Percentiles rank a stretch among this genome's conserved stretches.
These are phyloP conservation scores for Kryptopterus vitreolus DNA, from an alignment of 2,797 vertebrate genomes.

Conservation along the genomic window DNA sequence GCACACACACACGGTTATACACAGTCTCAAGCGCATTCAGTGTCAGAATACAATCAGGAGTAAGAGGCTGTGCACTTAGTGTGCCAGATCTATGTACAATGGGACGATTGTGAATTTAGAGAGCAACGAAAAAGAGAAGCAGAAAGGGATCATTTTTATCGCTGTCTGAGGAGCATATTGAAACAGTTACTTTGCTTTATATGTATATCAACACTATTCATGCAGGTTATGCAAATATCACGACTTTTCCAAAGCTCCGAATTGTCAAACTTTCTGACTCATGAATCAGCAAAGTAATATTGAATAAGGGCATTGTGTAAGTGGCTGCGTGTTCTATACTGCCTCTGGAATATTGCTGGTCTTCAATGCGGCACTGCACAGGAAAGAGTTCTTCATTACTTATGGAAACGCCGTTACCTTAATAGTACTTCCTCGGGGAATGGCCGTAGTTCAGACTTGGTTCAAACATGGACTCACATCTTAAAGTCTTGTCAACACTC, in stretches of 20 bases:
- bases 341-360: conserved; percentile 15
- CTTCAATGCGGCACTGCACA: background rate
- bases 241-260: background rate
- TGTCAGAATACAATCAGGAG: conserved; percentile 47
- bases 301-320: conserved; percentile 3
- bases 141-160: conserved; percentile 18
- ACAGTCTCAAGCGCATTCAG: conserved; percentile 13
- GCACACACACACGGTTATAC: background rate
- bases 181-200: conserved; percentile 9
- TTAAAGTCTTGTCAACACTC: conserved; percentile 56
- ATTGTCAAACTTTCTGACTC: background rate
- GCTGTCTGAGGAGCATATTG: conserved; percentile 7
- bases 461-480: conserved; percentile 50
- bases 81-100: conserved; percentile 54
- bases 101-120: conserved; percentile 49
- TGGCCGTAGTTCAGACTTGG: conserved; percentile 31
- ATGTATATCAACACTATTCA: conserved; percentile 1
- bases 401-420: conserved; percentile 35
- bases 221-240: background rate
- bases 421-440: conserved; percentile 29
- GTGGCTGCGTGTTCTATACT: conserved; percentile 17
- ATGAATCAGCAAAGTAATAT: conserved; percentile 16
- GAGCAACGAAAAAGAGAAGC: conserved; percentile 40
- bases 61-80: conserved; percentile 42
- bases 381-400: background rate